phyloP scores from a whole-genome alignment of 1,140 invertebrate species.

The Drosophila erecta region DNA sequence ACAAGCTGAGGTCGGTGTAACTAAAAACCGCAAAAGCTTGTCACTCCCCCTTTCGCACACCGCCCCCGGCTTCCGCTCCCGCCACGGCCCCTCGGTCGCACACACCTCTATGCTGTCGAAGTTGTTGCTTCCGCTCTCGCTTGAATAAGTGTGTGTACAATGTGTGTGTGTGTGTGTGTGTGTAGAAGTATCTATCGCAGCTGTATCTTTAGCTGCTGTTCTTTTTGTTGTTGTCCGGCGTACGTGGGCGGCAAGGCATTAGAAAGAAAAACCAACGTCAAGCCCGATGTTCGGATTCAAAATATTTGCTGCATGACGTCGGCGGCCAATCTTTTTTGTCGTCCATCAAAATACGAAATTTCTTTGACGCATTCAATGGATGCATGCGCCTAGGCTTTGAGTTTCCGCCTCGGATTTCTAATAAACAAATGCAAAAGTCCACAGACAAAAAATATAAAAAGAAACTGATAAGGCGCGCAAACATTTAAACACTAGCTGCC shows the following conservation, averaged over 20 bases:
- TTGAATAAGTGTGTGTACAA: background rate
- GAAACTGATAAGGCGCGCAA: conserved; percentile 70
- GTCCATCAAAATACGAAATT: conserved; percentile 66
- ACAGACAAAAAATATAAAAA: conserved; percentile 19
- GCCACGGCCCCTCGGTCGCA: conserved; percentile 36
- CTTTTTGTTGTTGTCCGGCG: conserved; percentile 26
- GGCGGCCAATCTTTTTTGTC: conserved; percentile 42
- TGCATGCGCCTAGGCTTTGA: conserved; percentile 42
- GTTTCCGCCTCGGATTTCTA: conserved; percentile 21
- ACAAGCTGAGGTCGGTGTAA: conserved; percentile 67
- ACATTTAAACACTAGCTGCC: conserved; percentile 69
- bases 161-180: conserved; percentile 6
- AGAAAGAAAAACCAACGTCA: conserved; percentile 64
- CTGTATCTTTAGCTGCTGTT: conserved; percentile 36
- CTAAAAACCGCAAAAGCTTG: conserved; percentile 80
- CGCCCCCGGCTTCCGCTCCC: conserved; percentile 11
- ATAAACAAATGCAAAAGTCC: conserved; percentile 3
- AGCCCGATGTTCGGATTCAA: conserved; percentile 57
- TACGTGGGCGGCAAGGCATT: conserved; percentile 73
- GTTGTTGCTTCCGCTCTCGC: conserved; percentile 72
- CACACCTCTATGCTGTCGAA: conserved; percentile 48
- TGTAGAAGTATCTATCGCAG: conserved; percentile 70
- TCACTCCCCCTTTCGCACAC: conserved; percentile 33
- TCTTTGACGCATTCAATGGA: conserved; percentile 52
- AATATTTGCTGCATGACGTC: conserved; percentile 77